Conservation (phyloP, 2,797 vertebrate species). For the Arnoldichthys spilopterus region DNA sequence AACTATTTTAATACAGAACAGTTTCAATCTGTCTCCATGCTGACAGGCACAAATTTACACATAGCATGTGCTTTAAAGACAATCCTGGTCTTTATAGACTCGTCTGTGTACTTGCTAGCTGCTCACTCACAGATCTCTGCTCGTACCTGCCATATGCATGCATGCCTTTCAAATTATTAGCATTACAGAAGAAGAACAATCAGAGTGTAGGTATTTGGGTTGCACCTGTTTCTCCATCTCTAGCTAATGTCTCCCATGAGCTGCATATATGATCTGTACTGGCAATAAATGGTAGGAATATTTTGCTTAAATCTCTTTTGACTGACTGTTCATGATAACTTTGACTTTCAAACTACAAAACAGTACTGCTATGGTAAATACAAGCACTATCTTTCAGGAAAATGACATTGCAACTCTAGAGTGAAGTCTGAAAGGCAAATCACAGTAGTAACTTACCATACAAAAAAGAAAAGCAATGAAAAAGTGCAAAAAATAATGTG, state of each 20-base stretch:
- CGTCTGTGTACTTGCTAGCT: conserved; percentile 44
- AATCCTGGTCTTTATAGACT: conserved; percentile 37
- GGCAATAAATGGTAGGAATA: neutral
- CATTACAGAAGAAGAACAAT: conserved; percentile 47
- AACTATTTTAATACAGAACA: conserved; percentile 68
- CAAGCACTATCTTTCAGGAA: too few species aligned
- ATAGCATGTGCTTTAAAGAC: conserved; percentile 49
- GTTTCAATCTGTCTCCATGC: conserved; percentile 61
- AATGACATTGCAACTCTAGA: neutral
- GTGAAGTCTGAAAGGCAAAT: neutral
- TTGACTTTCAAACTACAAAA: too few species aligned
- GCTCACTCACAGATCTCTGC: conserved; percentile 19
- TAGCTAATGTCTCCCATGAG: conserved; percentile 45
- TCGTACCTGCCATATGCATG: conserved; percentile 46
- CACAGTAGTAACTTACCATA: neutral
- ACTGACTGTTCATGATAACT: neutral
- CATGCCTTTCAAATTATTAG: conserved; percentile 44
- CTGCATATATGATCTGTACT: neutral
- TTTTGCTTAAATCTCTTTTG: neutral
- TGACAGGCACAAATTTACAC: conserved; percentile 77
- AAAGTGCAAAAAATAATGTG: neutral
- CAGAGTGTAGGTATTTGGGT: conserved; percentile 46
- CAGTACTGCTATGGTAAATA: too few species aligned
- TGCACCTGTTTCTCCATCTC: conserved; percentile 57
- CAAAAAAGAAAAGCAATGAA: neutral